These are phyloP conservation scores for Eubucco bourcierii DNA, from an alignment of 2,113 vertebrate species.

Conservation along the genomic window DNA sequence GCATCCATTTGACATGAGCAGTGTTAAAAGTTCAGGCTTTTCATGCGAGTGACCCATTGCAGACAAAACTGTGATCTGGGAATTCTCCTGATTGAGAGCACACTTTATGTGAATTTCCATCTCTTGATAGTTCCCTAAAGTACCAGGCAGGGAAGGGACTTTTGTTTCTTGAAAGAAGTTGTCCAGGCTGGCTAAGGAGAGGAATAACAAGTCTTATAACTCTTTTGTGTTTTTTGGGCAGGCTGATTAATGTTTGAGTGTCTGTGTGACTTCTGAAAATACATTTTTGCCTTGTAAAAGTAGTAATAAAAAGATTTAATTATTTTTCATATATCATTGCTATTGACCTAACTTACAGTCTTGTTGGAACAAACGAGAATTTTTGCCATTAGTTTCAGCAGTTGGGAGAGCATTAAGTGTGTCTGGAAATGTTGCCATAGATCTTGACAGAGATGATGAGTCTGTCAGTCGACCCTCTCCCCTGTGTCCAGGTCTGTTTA, in stretches of 20 bases:
- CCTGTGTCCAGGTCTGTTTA: background rate
- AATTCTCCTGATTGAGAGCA: background rate
- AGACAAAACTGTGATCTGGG: background rate
- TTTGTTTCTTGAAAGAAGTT: conserved; percentile 27
- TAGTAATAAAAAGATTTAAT: background rate
- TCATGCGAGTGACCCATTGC: background rate
- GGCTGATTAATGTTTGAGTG: background rate
- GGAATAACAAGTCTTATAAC: background rate
- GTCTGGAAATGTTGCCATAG: background rate
- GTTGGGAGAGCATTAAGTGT: background rate
- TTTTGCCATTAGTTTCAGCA: background rate
- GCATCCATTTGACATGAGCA: background rate
- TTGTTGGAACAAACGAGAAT: background rate
- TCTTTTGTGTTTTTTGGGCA: conserved; percentile 10
- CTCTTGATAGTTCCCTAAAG: background rate
- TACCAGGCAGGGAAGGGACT: background rate
- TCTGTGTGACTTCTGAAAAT: conserved; percentile 34
- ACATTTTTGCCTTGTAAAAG: conserved; percentile 12
- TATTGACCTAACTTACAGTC: background rate
- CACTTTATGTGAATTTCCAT: background rate
- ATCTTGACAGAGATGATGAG: background rate
- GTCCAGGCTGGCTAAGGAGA: background rate
- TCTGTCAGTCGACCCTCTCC: background rate
- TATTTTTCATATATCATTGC: conserved; percentile 4
- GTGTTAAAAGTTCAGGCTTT: conserved; percentile 6